Base-by-base conservation (phyloP, 2,888 invertebrate genomes). In the Mesochorus sp. region DNA sequence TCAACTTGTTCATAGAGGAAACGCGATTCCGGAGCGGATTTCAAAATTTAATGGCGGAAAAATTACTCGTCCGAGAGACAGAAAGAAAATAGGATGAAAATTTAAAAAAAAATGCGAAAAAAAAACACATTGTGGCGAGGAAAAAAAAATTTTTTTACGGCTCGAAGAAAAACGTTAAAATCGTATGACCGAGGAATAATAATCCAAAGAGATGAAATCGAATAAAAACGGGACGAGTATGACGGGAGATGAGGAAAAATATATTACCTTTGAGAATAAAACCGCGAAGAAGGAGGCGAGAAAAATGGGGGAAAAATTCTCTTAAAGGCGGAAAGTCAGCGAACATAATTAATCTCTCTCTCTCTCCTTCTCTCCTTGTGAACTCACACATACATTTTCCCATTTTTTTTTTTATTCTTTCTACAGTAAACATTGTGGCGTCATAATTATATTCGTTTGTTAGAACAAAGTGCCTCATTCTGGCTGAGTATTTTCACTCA, bases 361-460 rank as follows among this genome's bases (percentile, higher is more conserved):
- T 1, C 42, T n/a, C 53, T 24, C n/a, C n/a, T n/a, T n/a, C n/a
- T n/a, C n/a, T n/a, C n/a, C n/a, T n/a, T n/a, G n/a, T n/a, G n/a
- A n/a, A 44, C 12, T 31, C 61, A 61, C 4, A 59, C 39, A 17
- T 31, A 6, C 14, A 8, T 26, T 42, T 47, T 42, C 2, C 26
- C 37, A 10, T 49, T 37, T 10, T 24, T n/a, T 39, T 21, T 21
- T 28, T 42, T 8, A 5, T 17, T 2, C 19, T 21, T 47, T 34
- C 12, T 37, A 31, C 21, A 21, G 51, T 21, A 10, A 42, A 12
- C 24, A 28, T 28, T 24, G 47, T 17, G 39, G 39, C 42, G 26
- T 66, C 28, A 57, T 66, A 74, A 67, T 67, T 49, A 51, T 59
- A 10, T 67, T 67, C 57, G 51, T 59, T 59, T 42, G 59, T 51